These are phyloP conservation scores for Drosophila ananassae DNA, from an alignment of 1,140 invertebrate species.

Conservation along the genomic window DNA sequence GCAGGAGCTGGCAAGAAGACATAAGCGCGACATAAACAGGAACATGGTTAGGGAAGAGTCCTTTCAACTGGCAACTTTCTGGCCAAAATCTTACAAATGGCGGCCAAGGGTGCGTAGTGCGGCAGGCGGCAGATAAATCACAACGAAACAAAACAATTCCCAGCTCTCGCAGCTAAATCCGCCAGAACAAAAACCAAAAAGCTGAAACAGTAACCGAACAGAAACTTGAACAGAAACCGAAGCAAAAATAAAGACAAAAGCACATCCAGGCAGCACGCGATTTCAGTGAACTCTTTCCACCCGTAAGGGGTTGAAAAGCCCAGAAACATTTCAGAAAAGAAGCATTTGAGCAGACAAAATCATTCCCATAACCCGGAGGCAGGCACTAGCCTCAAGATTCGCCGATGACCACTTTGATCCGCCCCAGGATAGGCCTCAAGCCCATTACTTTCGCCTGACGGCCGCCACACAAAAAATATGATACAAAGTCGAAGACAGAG, in stretches of 20 bases:
- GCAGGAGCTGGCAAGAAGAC: constrained; percentile 61
- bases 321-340: constrained; percentile 37
- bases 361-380: constrained; percentile 29
- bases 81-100: constrained; percentile 80
- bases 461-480: constrained; percentile 52
- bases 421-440: constrained; percentile 39
- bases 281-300: constrained; percentile 56
- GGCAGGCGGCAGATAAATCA: constrained; percentile 69
- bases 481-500: constrained; percentile 38
- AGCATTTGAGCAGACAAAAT: constrained; percentile 57
- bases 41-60: constrained; percentile 36
- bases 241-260: constrained; percentile 41
- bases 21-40: constrained; percentile 42
- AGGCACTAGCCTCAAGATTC: constrained; percentile 36
- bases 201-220: constrained; percentile 38
- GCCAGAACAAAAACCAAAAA: constrained; percentile 33
- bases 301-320: constrained; percentile 57
- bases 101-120: constrained; percentile 45
- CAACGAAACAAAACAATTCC: constrained; percentile 70
- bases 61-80: constrained; percentile 65
- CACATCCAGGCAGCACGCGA: constrained; percentile 40
- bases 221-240: constrained; percentile 33
- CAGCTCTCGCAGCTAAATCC: constrained; percentile 36
- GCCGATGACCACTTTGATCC: constrained; percentile 49
- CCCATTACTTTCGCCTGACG: constrained; percentile 58